Evolutionary conservation across 2,113 vertebrate genomes (phyloP), one percentile per base, ranked within the genome.

Genomic region (Neomonachus schauinslandi): DNA sequence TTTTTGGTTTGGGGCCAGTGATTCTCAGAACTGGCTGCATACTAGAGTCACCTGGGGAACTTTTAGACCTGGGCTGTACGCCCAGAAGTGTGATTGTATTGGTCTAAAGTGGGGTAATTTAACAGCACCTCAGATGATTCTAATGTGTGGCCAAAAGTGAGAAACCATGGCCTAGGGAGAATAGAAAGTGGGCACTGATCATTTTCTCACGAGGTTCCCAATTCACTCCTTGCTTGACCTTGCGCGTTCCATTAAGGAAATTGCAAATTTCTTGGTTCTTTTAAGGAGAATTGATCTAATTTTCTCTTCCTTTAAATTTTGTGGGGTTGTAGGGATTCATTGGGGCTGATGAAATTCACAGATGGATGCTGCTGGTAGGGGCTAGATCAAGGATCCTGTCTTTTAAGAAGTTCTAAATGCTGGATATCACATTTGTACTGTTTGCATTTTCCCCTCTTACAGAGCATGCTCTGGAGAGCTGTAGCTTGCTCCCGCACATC

Each of bases 381-480:
- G 42, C n/a, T 36, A 42, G n/a, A 39, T 22, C 8, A 24, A 39
- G n/a, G n/a, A 51, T 71, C 21, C 36, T 83, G 7, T 82, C 51
- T 91, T 72, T 65, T 19, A 49, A 91, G n/a, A 3, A 39, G 51
- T 90, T 91, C 4, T 14, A 76, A 13, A 79, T 22, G 19, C 22
- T 46, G 16, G 76, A 19, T 6, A 57, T 11, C 28, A 76, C 4
- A 51, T 16, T 55, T 18, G 36, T 63, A 33, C 24, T 79, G 28
- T 63, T 55, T 15, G 28, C 49, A 53, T 79, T 24, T 89, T 71
- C 39, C 15, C 1, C 4, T n/a, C 85, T 97, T 76, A 4, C 13
- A 16, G 76, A 95, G 71, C 92, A 91, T 42, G 76, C 36, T 4
- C 33, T 86, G 59, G 83, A 97, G 82, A 96, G 46, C 84, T 95